phyloP scores from a whole-genome alignment of 2,797 vertebrate genomes.

The Avahi laniger region DNA sequence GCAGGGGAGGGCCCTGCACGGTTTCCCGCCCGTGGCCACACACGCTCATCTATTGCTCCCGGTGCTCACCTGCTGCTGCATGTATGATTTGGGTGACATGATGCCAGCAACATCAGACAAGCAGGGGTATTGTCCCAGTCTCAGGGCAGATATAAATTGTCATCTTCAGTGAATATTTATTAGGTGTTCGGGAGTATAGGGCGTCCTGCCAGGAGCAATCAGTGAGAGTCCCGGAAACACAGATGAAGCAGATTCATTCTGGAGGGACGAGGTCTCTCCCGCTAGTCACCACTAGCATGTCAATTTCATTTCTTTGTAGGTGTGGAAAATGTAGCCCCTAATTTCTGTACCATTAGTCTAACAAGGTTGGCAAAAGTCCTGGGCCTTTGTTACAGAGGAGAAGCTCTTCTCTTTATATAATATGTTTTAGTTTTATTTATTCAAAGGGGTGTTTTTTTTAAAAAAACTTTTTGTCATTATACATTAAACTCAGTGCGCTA shows the following conservation, averaged over 20 bases:
- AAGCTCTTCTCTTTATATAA: background rate
- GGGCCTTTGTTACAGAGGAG: background rate
- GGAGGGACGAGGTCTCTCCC: background rate
- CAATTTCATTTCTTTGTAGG: background rate
- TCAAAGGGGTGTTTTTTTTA: background rate
- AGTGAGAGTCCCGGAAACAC: background rate
- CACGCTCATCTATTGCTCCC: background rate
- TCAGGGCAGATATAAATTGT: background rate
- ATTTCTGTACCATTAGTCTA: background rate
- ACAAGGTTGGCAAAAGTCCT: background rate
- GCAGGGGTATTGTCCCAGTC: background rate
- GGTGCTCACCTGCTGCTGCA: background rate
- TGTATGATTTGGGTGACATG: background rate
- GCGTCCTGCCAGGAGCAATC: background rate
- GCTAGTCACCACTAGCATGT: fast-evolving
- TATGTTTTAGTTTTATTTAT: background rate
- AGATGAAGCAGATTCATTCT: background rate
- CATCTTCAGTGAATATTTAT: background rate
- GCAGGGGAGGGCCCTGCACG: fast-evolving
- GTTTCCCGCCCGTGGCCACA: background rate
- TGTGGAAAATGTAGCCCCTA: background rate
- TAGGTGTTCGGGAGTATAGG: background rate
- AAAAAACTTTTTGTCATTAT: background rate
- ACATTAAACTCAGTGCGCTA: background rate
- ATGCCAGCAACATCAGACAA: background rate